These are phyloP conservation scores for Mormyrus lacerda DNA, from an alignment of 2,113 vertebrate species.

Conservation along the genomic window DNA sequence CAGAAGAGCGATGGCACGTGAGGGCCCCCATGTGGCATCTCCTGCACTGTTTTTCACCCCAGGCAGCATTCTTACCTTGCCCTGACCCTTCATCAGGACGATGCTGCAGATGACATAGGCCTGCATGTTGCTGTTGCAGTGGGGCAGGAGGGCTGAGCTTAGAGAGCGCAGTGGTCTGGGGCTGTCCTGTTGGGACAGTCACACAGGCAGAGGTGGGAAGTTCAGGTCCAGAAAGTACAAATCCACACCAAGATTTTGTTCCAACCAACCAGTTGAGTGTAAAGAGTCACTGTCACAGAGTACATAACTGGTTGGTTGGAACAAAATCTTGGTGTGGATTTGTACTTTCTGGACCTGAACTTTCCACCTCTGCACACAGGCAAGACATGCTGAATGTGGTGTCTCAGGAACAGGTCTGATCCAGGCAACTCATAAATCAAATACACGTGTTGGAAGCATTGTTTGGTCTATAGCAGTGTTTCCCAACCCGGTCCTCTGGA, in stretches of 20 bases:
- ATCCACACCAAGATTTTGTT: no score
- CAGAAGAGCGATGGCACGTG: background rate
- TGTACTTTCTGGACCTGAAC: no score
- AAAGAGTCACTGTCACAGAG: no score
- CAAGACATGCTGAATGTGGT: background rate
- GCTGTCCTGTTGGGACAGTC: conserved; percentile 55
- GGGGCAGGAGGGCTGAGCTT: conserved; percentile 70
- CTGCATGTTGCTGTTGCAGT: conserved; percentile 53
- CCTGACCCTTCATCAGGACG: conserved; percentile 89
- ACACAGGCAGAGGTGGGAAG: no score
- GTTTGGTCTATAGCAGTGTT: background rate
- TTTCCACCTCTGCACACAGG: no score
- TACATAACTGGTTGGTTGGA: no score
- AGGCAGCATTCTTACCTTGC: conserved; percentile 66
- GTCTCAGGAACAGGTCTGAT: background rate
- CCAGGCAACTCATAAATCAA: background rate
- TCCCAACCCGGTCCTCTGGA: background rate
- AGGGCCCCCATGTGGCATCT: background rate
- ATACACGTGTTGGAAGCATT: background rate
- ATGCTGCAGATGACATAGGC: conserved; percentile 86
- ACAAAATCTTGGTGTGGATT: no score
- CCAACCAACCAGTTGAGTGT: no score
- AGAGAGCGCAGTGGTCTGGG: conserved; percentile 66
- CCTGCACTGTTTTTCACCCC: background rate
- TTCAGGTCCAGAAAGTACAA: no score